phyloP scores from a whole-genome alignment of 2,797 vertebrate genomes.

The Lepilemur ruficaudatus region DNA sequence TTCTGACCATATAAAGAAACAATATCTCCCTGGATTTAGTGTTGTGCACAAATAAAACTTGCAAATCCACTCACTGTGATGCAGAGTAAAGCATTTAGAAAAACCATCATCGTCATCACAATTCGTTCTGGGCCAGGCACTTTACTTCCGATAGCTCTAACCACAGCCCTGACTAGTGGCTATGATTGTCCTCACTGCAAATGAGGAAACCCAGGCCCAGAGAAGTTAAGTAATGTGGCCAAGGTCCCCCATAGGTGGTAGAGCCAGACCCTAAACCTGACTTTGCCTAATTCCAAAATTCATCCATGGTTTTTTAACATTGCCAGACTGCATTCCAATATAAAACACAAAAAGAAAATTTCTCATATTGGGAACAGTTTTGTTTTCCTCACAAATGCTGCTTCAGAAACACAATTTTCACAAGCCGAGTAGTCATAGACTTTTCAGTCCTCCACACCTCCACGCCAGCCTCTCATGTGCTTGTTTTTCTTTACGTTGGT shows the following conservation, averaged over 20 bases:
- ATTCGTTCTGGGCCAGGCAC: background rate
- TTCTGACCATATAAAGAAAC: constrained; percentile 45
- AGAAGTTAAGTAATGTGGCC: background rate
- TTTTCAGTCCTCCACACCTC: background rate
- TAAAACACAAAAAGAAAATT: constrained; percentile 21
- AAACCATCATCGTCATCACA: background rate
- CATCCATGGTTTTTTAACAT: background rate
- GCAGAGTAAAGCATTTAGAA: background rate
- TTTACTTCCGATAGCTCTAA: background rate
- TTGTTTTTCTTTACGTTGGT: constrained; percentile 14
- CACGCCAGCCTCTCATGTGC: background rate
- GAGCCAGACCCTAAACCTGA: background rate
- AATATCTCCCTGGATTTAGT: constrained; percentile 34
- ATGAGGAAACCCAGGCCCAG: background rate
- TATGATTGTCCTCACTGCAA: background rate
- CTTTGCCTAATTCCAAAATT: constrained; percentile 3
- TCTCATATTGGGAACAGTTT: constrained; percentile 33
- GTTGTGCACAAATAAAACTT: background rate
- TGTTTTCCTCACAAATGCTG: background rate
- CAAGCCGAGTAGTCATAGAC: background rate
- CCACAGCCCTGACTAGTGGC: background rate
- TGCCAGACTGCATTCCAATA: background rate
- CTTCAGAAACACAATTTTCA: constrained; percentile 51
- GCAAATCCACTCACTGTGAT: background rate
- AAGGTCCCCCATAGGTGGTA: background rate